phyloP scores from a whole-genome alignment of 2,113 vertebrate species.

The Anhinga anhinga region DNA sequence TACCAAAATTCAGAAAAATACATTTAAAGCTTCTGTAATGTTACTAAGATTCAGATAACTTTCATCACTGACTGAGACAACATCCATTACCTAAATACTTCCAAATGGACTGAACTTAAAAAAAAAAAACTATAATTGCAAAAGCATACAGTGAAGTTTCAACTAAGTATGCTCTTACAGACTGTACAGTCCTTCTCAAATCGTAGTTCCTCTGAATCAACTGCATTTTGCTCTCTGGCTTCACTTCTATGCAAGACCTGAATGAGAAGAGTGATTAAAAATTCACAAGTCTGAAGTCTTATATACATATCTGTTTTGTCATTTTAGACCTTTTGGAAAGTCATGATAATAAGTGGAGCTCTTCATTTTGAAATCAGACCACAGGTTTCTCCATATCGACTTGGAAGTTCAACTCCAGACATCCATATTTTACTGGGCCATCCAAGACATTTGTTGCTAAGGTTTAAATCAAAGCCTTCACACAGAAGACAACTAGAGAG shows the following conservation, averaged over 20 bases:
- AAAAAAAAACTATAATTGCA: background rate
- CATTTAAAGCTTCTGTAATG: background rate
- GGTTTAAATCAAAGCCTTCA: background rate
- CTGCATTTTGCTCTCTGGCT: background rate
- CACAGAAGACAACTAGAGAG: background rate
- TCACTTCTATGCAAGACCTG: background rate
- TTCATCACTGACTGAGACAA: background rate
- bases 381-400: background rate
- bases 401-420: background rate
- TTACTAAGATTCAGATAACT: background rate
- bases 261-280: background rate
- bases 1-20: background rate
- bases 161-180: background rate
- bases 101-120: background rate
- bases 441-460: background rate
- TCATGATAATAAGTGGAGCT: background rate
- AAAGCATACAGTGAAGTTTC: background rate
- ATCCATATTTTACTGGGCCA: background rate
- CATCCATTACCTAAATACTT: background rate
- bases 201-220: background rate
- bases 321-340: background rate
- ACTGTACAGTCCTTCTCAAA: background rate
- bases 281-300: background rate
- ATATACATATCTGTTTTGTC: background rate
- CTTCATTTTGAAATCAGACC: background rate